These are phyloP conservation scores for Gallinago media DNA, from an alignment of 2,113 vertebrate genomes.

Conservation along the genomic window DNA sequence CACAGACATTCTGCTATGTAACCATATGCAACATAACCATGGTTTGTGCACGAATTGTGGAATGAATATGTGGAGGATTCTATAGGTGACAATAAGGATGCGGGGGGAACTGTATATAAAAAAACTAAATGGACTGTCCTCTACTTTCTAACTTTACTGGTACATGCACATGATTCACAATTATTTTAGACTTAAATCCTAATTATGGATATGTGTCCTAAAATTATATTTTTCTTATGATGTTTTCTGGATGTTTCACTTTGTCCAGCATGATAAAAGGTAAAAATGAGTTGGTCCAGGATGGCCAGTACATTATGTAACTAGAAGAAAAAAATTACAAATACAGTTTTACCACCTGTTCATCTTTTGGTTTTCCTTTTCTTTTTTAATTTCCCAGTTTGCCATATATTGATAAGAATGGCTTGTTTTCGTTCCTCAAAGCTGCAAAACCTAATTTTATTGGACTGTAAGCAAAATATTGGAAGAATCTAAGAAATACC, in stretches of 20 bases:
- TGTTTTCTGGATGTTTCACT: not conserved
- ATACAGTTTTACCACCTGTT: not conserved
- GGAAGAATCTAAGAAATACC: not conserved
- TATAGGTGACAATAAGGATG: not conserved
- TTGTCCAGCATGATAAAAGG: not conserved
- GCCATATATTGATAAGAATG: not conserved
- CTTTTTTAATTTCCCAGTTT: not conserved
- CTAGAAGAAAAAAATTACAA: not conserved
- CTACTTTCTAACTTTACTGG: not conserved
- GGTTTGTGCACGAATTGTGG: not conserved
- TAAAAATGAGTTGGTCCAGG: not conserved
- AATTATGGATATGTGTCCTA: too few species aligned
- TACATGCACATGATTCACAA: accelerated
- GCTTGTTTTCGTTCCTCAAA: not conserved
- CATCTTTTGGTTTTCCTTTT: not conserved
- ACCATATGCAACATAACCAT: not conserved
- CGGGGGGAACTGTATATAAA: not conserved
- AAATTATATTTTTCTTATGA: not conserved
- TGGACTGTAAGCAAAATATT: not conserved
- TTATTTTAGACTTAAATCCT: not conserved
- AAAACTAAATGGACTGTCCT: not conserved
- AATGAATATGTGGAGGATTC: not conserved
- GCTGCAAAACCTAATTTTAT: not conserved
- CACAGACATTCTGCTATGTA: not conserved
- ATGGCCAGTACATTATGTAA: not conserved